Conservation (phyloP, 2,797 vertebrate species). For the Sebastes nivosus region DNA sequence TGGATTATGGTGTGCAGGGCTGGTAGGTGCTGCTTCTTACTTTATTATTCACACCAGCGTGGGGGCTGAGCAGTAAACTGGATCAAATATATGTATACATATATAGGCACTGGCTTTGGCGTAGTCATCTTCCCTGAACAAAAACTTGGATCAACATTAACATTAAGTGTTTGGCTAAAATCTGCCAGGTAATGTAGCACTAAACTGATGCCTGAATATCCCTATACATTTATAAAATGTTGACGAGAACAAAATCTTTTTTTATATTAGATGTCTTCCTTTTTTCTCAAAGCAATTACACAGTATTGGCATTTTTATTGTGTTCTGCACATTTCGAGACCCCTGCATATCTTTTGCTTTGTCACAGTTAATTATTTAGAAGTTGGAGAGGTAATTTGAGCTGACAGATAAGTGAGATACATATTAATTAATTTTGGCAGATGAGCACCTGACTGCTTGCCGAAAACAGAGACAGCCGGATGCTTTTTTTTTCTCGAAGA, state of each 20-base stretch:
- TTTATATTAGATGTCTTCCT: neutral
- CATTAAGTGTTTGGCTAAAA: neutral
- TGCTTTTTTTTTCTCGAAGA: neutral
- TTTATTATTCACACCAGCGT: constrained; percentile 37
- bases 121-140: neutral
- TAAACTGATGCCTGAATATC: neutral
- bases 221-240: neutral
- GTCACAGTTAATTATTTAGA: constrained; percentile 35
- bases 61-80: constrained; percentile 10
- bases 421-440: constrained; percentile 41
- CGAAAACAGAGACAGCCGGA: constrained; percentile 1
- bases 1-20: constrained; percentile 21
- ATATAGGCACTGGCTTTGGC: neutral
- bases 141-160: neutral
- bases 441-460: constrained; percentile 26
- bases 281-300: neutral
- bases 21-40: constrained; percentile 18
- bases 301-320: neutral
- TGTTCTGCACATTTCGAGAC: constrained; percentile 1
- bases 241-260: neutral
- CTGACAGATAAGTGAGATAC: constrained; percentile 32
- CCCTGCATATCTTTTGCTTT: constrained; percentile 18
- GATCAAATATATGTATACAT: neutral
- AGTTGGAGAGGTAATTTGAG: constrained; percentile 31
- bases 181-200: neutral